Conservation (phyloP, 2,113 vertebrate species). For the Haplochromis vanheusdeni region DNA sequence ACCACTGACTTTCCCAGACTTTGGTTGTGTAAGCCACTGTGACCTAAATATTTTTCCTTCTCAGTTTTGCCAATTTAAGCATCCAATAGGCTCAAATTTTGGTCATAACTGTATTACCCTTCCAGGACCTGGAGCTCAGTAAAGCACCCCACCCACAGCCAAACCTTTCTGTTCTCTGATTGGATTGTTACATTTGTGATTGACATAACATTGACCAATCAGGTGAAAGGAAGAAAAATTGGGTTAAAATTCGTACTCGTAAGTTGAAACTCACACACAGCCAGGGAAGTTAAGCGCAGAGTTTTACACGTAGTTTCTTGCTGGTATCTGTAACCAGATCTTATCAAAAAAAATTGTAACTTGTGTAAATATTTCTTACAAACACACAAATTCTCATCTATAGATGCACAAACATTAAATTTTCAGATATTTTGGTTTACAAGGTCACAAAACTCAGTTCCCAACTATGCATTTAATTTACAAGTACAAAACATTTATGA, state of each 20-base stretch:
- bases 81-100: neutral
- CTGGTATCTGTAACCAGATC: neutral
- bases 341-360: fast-evolving
- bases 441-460: neutral
- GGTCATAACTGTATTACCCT: neutral
- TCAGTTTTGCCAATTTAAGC: neutral
- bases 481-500: neutral
- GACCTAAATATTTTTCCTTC: neutral
- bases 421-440: neutral
- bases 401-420: neutral
- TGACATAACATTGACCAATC: neutral
- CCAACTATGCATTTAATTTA: neutral
- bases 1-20: neutral
- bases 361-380: neutral
- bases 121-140: neutral
- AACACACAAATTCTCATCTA: neutral
- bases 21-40: neutral
- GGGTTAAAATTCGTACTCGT: neutral
- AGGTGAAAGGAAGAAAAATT: neutral
- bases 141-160: neutral
- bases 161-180: neutral
- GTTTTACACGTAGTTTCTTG: fast-evolving
- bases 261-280: fast-evolving
- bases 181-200: neutral
- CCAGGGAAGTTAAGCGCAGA: neutral